Conservation (phyloP, 2,113 vertebrate genomes). For the Lagenorhynchus albirostris region DNA sequence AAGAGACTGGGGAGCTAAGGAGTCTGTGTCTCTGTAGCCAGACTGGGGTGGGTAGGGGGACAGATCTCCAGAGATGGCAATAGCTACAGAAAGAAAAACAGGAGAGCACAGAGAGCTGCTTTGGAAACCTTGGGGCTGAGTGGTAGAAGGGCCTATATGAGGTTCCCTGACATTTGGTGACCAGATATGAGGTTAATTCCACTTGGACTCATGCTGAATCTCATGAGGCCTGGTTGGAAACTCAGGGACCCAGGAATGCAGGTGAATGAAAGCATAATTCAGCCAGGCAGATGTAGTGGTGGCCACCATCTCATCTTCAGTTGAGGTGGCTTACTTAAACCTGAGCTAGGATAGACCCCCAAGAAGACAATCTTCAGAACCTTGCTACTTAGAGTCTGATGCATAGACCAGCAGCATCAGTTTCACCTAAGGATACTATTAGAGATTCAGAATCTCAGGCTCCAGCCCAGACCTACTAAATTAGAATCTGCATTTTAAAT, state of each 20-base stretch:
- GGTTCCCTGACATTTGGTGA: neutral
- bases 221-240: neutral
- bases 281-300: neutral
- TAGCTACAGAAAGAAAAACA: neutral
- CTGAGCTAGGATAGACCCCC: neutral
- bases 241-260: neutral
- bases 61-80: neutral
- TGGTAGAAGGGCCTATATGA: neutral
- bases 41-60: neutral
- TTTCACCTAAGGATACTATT: neutral
- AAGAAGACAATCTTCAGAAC: neutral
- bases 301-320: neutral
- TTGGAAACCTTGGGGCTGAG: neutral
- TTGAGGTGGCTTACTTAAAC: neutral
- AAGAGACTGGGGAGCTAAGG: neutral
- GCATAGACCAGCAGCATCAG: neutral
- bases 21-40: neutral
- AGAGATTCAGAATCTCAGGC: neutral
- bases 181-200: neutral
- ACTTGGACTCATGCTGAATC: neutral
- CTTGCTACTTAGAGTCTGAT: neutral
- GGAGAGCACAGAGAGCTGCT: neutral
- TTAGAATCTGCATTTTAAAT: neutral
- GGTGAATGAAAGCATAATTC: neutral
- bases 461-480: neutral